Percentiles rank a stretch among this genome's conserved stretches.
Conservation (phyloP, 1,140 invertebrate species). For the Spodoptera frugiperda region DNA sequence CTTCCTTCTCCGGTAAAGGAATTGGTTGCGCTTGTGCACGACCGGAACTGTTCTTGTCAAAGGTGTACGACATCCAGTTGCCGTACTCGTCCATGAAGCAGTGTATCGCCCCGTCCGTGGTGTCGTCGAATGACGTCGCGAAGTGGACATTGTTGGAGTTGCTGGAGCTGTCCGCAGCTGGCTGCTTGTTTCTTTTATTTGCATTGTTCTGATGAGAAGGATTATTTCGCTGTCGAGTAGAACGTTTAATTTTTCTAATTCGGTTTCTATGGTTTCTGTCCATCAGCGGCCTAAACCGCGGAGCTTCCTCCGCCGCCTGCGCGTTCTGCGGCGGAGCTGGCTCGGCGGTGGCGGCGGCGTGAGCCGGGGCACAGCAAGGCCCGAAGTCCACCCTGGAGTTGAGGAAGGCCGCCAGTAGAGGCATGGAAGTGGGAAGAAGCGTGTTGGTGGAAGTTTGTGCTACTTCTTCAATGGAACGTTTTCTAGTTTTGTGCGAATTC, state of each 20-base stretch:
- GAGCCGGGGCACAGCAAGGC: slow-evolving; percentile 73
- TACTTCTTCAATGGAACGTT: slow-evolving; percentile 86
- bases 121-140: slow-evolving; percentile 95
- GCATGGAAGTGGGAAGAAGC: slow-evolving; percentile 88
- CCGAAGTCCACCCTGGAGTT: slow-evolving; percentile 87
- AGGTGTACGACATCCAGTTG: slow-evolving; percentile 93
- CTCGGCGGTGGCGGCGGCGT: slow-evolving; percentile 48
- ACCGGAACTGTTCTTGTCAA: slow-evolving; percentile 89
- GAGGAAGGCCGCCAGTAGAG: slow-evolving; percentile 88
- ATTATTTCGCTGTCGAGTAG: slow-evolving; percentile 81
- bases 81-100: slow-evolving; percentile 92
- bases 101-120: slow-evolving; percentile 94
- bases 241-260: slow-evolving; percentile 84
- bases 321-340: slow-evolving; percentile 63
- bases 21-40: slow-evolving; percentile 72
- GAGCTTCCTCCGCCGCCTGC: slow-evolving; percentile 69
- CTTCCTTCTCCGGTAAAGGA: slow-evolving; percentile 77
- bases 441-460: slow-evolving; percentile 89
- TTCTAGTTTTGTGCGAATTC: slow-evolving; percentile 79
- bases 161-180: slow-evolving; percentile 73
- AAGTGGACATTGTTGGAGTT: slow-evolving; percentile 87
- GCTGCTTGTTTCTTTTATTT: slow-evolving; percentile 74
- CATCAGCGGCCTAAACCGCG: slow-evolving; percentile 80
- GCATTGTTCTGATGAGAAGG: slow-evolving; percentile 65
- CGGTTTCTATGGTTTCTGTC: slow-evolving; percentile 84